phyloP scores from a whole-genome alignment of 37 sponge, comb jelly and placozoan genomes.

The Aphrocallistes beatrix region DNA sequence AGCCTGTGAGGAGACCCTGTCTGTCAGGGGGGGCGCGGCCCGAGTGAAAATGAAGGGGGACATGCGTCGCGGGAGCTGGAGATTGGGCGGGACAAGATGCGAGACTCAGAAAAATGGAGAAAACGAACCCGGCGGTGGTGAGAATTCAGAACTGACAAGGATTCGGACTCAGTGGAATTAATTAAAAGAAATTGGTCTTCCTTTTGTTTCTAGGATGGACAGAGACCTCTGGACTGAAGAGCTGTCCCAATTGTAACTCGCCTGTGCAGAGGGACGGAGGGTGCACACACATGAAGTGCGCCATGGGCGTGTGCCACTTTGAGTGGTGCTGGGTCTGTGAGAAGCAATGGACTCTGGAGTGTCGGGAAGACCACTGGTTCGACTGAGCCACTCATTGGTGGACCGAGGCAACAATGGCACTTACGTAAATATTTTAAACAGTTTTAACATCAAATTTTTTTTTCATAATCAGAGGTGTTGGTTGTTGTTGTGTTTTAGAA shows the following conservation, averaged over 20 bases:
- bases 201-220: background rate
- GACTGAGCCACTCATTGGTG: too few species aligned
- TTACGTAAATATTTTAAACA: too few species aligned
- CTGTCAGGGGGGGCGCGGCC: background rate
- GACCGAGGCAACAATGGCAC: too few species aligned
- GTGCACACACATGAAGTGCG: background rate
- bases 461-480: too few species aligned
- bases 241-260: background rate
- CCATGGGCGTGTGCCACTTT: background rate
- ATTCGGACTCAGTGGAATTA: too few species aligned
- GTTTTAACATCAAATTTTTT: too few species aligned
- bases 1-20: background rate
- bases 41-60: background rate
- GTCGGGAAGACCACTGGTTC: conserved; percentile 10
- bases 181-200: too few species aligned
- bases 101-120: too few species aligned
- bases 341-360: background rate
- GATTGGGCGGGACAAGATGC: background rate
- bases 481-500: too few species aligned
- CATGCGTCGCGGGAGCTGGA: background rate
- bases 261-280: background rate
- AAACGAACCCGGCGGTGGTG: too few species aligned
- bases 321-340: background rate
- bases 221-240: background rate
- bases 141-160: too few species aligned